A percentile compares a stretch with the other conserved stretches of the same genome.
Evolutionary conservation across 2,797 vertebrate species (phyloP).

Genomic region (Allobates femoralis): DNA sequence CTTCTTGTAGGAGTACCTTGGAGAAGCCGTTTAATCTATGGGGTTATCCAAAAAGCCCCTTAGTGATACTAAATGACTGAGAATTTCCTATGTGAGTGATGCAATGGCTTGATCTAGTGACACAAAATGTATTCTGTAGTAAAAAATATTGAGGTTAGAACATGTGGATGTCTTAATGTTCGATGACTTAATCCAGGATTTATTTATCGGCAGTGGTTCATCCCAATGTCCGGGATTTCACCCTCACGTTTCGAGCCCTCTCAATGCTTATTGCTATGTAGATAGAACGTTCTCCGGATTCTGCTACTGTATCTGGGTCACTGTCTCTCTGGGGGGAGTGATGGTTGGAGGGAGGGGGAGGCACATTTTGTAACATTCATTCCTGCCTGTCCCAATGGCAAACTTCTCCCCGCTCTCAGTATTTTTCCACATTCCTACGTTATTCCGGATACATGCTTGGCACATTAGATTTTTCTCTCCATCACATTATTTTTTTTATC

Average conservation of each 20-base stretch:
- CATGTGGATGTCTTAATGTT: neutral
- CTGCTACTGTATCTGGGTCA: conserved; percentile 47
- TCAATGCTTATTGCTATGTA: conserved; percentile 15
- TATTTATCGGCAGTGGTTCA: neutral
- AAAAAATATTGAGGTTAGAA: neutral
- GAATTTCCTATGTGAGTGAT: neutral
- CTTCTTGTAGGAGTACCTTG: neutral
- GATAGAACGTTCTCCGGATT: conserved; percentile 17
- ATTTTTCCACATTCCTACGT: conserved; percentile 31
- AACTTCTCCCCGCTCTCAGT: conserved; percentile 7
- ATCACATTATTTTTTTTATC: conserved; percentile 26
- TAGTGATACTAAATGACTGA: neutral
- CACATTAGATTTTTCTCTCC: neutral
- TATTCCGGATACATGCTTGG: conserved; percentile 22
- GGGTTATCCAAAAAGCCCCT: neutral
- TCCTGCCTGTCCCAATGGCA: neutral
- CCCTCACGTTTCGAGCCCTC: neutral
- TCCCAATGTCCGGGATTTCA: neutral
- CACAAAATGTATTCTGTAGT: neutral
- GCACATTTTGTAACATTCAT: conserved; percentile 5
- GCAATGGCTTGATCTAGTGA: neutral
- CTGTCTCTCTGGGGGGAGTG: conserved; percentile 31
- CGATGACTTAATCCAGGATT: neutral
- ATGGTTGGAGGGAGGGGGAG: neutral
- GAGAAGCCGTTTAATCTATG: neutral